Conservation (phyloP, 2,888 invertebrate species). For the Hypolimnas misippus region DNA sequence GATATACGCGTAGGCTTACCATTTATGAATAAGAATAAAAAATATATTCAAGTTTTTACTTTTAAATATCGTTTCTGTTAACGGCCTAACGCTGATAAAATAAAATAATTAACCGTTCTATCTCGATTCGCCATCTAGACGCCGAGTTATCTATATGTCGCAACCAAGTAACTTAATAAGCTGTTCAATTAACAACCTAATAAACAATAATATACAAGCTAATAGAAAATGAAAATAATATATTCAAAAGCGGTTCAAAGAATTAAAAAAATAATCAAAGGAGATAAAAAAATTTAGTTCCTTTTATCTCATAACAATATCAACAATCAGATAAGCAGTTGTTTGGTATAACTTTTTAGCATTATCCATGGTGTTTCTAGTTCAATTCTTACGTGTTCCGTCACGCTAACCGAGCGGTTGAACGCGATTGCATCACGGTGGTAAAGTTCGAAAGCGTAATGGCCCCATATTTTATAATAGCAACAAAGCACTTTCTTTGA, state of each 20-base stretch:
- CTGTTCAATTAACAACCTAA: too few relatives aligned
- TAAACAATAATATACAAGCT: too few relatives aligned
- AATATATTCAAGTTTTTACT: too few relatives aligned
- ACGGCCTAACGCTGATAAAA: too few relatives aligned
- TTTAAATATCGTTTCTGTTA: too few relatives aligned
- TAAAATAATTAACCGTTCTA: too few relatives aligned
- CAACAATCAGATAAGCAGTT: background rate
- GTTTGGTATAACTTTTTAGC: background rate
- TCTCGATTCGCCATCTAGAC: too few relatives aligned
- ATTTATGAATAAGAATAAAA: too few relatives aligned
- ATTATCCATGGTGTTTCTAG: conserved; percentile 27
- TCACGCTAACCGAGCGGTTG: conserved; percentile 55
- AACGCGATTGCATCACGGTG: conserved; percentile 61
- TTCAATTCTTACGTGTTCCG: conserved; percentile 44
- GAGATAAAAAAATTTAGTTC: background rate
- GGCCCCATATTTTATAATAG: conserved; percentile 64
- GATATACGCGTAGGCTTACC: too few relatives aligned
- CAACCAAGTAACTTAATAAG: too few relatives aligned
- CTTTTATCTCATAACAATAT: background rate
- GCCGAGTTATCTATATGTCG: too few relatives aligned
- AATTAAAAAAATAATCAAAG: too few relatives aligned
- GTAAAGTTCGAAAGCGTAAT: conserved; percentile 71
- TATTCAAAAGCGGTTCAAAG: background rate
- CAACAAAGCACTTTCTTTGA: conserved; percentile 71
- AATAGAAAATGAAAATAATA: background rate